Evolutionary conservation across 2,888 invertebrate species (phyloP).

Genomic region (Lysandra bellargus): DNA sequence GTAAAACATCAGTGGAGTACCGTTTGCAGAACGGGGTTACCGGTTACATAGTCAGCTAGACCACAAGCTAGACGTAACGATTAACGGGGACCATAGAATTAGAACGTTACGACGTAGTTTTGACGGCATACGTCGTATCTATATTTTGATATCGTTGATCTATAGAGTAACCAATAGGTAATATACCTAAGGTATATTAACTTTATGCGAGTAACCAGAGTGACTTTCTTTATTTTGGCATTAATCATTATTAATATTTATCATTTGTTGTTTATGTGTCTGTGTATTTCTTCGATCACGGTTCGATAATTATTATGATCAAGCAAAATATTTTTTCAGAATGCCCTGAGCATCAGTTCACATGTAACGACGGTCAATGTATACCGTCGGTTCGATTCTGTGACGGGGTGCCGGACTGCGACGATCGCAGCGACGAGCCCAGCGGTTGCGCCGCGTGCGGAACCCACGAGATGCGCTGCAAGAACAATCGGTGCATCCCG

Average conservation of each 20-base stretch:
- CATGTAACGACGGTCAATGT: slow-evolving; percentile 84
- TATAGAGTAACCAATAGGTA: too few species aligned
- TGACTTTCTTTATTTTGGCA: slow-evolving; percentile 15
- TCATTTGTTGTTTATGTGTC: background rate
- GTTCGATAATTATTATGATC: too few species aligned
- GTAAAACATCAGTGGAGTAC: slow-evolving; percentile 51
- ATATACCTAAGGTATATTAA: too few species aligned
- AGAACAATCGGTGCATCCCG: slow-evolving; percentile 82
- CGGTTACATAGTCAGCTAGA: slow-evolving; percentile 55
- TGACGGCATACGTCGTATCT: too few species aligned
- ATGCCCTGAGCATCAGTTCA: slow-evolving; percentile 71
- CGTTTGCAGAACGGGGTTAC: slow-evolving; percentile 62
- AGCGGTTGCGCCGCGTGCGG: slow-evolving; percentile 78
- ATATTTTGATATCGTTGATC: too few species aligned
- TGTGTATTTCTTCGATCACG: background rate
- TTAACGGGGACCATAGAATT: slow-evolving; percentile 53
- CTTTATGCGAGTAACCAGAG: too few species aligned
- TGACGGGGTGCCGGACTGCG: slow-evolving; percentile 84
- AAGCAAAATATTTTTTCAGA: slow-evolving; percentile 52
- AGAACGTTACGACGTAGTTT: too few species aligned
- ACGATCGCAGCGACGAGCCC: slow-evolving; percentile 86
- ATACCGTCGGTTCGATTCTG: slow-evolving; percentile 84
- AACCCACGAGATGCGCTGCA: slow-evolving; percentile 68
- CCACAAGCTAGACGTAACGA: slow-evolving; percentile 64
- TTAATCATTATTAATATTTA: slow-evolving; percentile 29